Evolutionary conservation across 2,113 vertebrate genomes (phyloP), one percentile per base, ranked within the genome.

Genomic region (Mugil cephalus): DNA sequence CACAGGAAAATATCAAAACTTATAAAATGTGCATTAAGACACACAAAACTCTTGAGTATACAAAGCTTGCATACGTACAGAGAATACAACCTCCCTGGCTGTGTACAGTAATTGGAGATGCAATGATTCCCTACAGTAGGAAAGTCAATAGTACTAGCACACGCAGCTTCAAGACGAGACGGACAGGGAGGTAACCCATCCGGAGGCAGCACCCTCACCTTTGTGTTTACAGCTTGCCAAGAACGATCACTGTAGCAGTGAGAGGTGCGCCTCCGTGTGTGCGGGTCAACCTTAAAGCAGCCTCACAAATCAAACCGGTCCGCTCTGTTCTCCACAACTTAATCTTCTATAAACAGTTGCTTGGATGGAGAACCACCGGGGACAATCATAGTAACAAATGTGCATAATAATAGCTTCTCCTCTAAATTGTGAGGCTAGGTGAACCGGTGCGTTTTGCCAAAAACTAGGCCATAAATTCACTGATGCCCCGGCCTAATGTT

Each of bases 401-500:
- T 43, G 30, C 17, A 38, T 62, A 38, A 58, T 80, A 80, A 88
- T 87, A 50, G 46, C 45, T 76, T 53, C 45, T 30, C 12, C 50
- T 64, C 58, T 65, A 59, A 79, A 77, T 73, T 81, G 58, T 68
- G 63, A 66, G 45, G 34, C 54, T 75, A 0, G 1, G 76, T 82
- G 69, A 75, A 64, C 19, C 77, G 84, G 72, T 78, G 83, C 80
- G 67, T 74, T 74, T 61, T 72, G 34, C 54, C 70, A 74, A 61
- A 68, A 77, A n/a, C 67, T 56, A 59, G 43, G 61, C 53, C 43
- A 77, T 84, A 77, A 79, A 81, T 79, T 61, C 55, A 35, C 58
- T 52, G 36, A 63, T 45, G 53, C 80, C 77, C 74, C 77, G 77
- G 83, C 14, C 38, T 81, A 88, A 88, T 88, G 87, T 61, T 66